These are phyloP conservation scores for Oreochromis tanganicae DNA, from an alignment of 2,113 vertebrate species.

Conservation along the genomic window DNA sequence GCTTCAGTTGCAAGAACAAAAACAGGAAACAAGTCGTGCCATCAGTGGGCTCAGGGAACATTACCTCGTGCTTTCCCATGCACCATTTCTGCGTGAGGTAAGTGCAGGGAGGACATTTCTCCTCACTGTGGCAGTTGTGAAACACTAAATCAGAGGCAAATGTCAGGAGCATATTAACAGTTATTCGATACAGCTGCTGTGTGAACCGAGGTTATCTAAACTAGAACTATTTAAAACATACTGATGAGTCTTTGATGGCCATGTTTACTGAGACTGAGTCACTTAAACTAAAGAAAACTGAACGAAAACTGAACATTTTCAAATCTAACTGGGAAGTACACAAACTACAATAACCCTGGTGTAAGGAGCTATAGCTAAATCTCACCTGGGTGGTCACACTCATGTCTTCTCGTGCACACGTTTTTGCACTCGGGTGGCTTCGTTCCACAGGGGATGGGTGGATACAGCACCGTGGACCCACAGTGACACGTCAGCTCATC, in stretches of 20 bases:
- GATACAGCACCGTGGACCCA: slow-evolving; percentile 88
- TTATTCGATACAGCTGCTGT: not conserved
- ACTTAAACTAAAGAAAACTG: not conserved
- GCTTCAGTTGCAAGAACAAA: not conserved
- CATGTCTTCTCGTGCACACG: slow-evolving; percentile 84
- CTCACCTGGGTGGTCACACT: slow-evolving; percentile 92
- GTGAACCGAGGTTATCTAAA: not conserved
- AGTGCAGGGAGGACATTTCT: slow-evolving; percentile 95
- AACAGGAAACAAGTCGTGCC: not conserved
- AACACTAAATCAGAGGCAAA: slow-evolving; percentile 77
- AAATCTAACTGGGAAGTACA: not conserved
- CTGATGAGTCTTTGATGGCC: not conserved
- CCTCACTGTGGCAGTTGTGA: slow-evolving; percentile 94
- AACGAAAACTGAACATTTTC: not conserved
- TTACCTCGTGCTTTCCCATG: slow-evolving; percentile 98
- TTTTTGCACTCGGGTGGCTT: slow-evolving; percentile 94
- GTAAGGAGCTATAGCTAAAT: accelerated
- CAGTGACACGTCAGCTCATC: slow-evolving; percentile 95
- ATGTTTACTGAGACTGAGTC: not conserved
- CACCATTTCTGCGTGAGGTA: slow-evolving; percentile 97
- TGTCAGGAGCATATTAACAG: not conserved
- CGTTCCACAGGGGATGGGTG: slow-evolving; percentile 92
- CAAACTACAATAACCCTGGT: not conserved
- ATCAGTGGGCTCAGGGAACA: not conserved
- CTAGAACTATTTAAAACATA: not conserved